Evolutionary conservation across 2,888 invertebrate species (phyloP).

Genomic region (Gortyna flavago): DNA sequence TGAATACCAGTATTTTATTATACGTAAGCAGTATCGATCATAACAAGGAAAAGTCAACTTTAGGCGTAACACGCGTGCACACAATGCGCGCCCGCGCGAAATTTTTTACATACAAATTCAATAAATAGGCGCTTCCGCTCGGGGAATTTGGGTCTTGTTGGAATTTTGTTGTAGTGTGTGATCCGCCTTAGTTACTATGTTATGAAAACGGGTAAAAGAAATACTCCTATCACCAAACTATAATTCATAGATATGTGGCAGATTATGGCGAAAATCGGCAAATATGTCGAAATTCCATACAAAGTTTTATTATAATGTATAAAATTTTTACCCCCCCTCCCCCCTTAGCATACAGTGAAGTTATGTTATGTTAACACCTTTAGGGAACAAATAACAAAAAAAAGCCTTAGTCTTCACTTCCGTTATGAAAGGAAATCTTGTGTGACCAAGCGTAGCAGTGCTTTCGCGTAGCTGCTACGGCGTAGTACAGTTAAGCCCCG

Average conservation of each 20-base stretch:
- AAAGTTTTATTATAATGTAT: not conserved
- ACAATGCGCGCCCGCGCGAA: too few relatives aligned
- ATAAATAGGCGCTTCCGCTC: too few relatives aligned
- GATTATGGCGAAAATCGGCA: too few relatives aligned
- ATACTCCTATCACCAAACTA: not conserved
- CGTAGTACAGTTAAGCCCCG: conserved; percentile 7
- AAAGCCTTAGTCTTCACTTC: not conserved
- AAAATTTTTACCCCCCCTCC: not conserved
- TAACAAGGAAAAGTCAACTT: not conserved
- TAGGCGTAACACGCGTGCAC: too few relatives aligned
- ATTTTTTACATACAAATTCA: too few relatives aligned
- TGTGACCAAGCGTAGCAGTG: not conserved
- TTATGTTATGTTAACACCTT: not conserved
- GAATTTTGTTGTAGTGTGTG: too few relatives aligned
- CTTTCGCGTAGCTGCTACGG: conserved; percentile 13
- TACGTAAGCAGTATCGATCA: not conserved
- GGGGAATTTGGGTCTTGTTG: too few relatives aligned
- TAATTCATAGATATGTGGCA: not conserved
- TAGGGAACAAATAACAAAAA: too few relatives aligned
- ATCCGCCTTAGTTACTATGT: not conserved
- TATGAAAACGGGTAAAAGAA: not conserved
- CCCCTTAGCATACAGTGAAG: not conserved
- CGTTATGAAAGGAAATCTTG: not conserved
- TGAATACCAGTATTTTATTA: too few relatives aligned
- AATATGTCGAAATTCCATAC: not conserved